Percentiles rank a stretch among this genome's conserved stretches.
Evolutionary conservation across 2,888 invertebrate species (phyloP).

Genomic region (Merodon equestris): DNA sequence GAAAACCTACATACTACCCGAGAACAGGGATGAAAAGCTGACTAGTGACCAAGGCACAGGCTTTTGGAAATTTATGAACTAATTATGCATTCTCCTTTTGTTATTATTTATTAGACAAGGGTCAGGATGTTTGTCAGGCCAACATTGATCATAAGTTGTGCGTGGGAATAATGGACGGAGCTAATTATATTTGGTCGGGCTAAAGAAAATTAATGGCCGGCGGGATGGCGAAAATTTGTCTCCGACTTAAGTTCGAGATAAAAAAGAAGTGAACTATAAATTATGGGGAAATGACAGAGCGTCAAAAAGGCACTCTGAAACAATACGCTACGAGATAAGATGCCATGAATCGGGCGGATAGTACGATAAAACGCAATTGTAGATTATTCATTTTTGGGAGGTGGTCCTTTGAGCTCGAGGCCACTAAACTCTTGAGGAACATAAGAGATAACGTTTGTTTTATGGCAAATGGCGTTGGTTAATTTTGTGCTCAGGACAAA

Average conservation of each 20-base stretch:
- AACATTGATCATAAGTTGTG: slow-evolving; percentile 57
- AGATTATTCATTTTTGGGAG: slow-evolving; percentile 2
- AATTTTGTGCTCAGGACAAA: too few species aligned
- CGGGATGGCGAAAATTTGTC: slow-evolving; percentile 45
- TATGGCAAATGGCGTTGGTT: too few species aligned
- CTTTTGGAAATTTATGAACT: slow-evolving; percentile 53
- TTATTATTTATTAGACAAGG: slow-evolving; percentile 57
- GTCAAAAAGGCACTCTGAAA: slow-evolving; percentile 32
- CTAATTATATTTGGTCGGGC: slow-evolving; percentile 54
- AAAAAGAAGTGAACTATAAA: slow-evolving; percentile 44
- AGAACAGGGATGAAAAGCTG: neutral
- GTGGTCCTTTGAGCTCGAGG: too few species aligned
- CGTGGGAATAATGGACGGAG: slow-evolving; percentile 44
- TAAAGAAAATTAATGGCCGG: slow-evolving; percentile 43
- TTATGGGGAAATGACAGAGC: slow-evolving; percentile 35
- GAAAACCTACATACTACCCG: slow-evolving; percentile 13
- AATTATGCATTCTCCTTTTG: slow-evolving; percentile 53
- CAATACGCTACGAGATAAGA: slow-evolving; percentile 40
- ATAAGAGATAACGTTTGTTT: too few species aligned
- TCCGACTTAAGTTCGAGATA: slow-evolving; percentile 30
- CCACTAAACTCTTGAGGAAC: too few species aligned
- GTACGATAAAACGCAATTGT: neutral
- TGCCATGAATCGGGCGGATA: slow-evolving; percentile 5
- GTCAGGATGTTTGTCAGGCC: slow-evolving; percentile 50
- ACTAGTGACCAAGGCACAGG: neutral